These are phyloP conservation scores for Zaprionus ornatus DNA, from an alignment of 1,140 invertebrate genomes.

Conservation along the genomic window DNA sequence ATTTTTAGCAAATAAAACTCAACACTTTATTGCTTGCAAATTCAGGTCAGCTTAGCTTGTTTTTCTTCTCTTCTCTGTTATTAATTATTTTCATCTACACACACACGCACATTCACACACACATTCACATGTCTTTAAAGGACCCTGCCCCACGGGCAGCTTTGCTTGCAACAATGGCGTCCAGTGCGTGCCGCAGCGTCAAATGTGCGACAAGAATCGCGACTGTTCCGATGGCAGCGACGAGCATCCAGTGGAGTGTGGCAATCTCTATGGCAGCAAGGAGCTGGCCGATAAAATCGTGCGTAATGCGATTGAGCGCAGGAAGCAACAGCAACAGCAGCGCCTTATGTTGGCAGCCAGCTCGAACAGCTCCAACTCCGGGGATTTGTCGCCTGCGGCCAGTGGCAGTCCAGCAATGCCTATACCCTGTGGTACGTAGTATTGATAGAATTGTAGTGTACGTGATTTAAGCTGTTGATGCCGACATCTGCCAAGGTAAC, in stretches of 20 bases:
- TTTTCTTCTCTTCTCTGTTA: constrained; percentile 13
- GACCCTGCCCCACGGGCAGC: constrained; percentile 87
- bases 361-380: constrained; percentile 42
- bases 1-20: constrained; percentile 28
- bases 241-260: constrained; percentile 84
- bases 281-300: constrained; percentile 76
- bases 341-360: constrained; percentile 11
- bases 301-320: constrained; percentile 72
- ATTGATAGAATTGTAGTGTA: constrained; percentile 19
- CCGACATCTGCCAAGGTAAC: background rate
- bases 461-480: background rate
- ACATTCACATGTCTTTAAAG: constrained; percentile 44
- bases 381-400: constrained; percentile 39
- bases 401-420: constrained; percentile 36
- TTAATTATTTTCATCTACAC: constrained; percentile 29
- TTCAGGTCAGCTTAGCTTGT: constrained; percentile 27
- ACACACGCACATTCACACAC: background rate
- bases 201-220: constrained; percentile 87
- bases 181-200: constrained; percentile 88
- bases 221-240: constrained; percentile 90
- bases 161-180: constrained; percentile 88
- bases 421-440: constrained; percentile 57
- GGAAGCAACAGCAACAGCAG: constrained; percentile 54
- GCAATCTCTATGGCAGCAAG: constrained; percentile 79
- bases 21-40: constrained; percentile 17